These are phyloP conservation scores for Homarus americanus DNA, from an alignment of 1,140 invertebrate species.

Conservation along the genomic window DNA sequence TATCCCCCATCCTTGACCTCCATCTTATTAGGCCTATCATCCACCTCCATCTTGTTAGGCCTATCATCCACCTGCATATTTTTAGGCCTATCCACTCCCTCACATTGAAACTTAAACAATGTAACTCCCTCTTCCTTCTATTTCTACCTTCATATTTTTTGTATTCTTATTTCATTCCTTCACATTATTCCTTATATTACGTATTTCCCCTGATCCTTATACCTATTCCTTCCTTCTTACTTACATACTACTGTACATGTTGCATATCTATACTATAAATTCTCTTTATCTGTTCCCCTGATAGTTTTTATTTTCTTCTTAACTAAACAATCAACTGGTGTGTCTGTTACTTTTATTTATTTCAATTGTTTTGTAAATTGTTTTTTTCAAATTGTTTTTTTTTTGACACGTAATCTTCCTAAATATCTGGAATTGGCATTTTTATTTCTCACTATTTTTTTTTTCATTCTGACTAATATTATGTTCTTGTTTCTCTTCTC, in stretches of 20 bases:
- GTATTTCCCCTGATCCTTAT: too few species aligned
- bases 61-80: not conserved
- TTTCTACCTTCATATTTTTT: not conserved
- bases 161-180: not conserved
- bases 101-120: too few species aligned
- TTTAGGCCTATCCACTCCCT: too few species aligned
- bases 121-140: not conserved
- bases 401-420: too few species aligned
- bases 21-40: too few species aligned
- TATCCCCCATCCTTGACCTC: not conserved
- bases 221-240: not conserved
- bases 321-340: too few species aligned
- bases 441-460: not conserved
- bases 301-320: slow-evolving; percentile 8
- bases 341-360: not conserved
- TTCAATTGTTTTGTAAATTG: not conserved
- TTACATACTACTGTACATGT: not conserved
- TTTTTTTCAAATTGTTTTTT: too few species aligned
- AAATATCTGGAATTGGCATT: not conserved
- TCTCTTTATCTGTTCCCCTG: not conserved
- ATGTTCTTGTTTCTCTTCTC: not conserved
- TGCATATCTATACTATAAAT: not conserved
- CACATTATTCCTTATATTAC: not conserved
- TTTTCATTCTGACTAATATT: not conserved
- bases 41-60: not conserved